These are phyloP conservation scores for Palythoa grandis DNA, from an alignment of 92 coral and sea anemone species.

Conservation along the genomic window DNA sequence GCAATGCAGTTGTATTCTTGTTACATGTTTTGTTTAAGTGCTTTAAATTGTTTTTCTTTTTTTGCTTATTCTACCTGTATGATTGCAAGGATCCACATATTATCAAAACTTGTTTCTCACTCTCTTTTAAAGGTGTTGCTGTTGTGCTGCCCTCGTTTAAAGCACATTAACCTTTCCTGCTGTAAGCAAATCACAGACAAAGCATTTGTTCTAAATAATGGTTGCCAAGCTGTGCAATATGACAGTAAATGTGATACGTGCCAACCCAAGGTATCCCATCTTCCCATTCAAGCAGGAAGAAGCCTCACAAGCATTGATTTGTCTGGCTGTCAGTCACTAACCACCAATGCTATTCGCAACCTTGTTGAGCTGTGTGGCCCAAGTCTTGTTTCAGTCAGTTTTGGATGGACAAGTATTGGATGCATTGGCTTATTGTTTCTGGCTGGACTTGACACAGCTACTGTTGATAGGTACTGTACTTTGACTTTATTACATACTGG, in stretches of 20 bases:
- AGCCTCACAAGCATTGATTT: constrained; percentile 76
- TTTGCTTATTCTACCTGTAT: too few relatives aligned
- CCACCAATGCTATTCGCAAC: constrained; percentile 61
- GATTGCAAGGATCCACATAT: too few relatives aligned
- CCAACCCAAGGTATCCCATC: constrained; percentile 33
- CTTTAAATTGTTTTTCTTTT: too few relatives aligned
- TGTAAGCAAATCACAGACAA: constrained; percentile 78
- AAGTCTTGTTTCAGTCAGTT: constrained; percentile 60
- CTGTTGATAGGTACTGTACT: constrained; percentile 48
- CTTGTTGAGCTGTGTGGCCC: constrained; percentile 75
- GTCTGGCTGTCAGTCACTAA: constrained; percentile 82
- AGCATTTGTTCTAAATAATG: constrained; percentile 57
- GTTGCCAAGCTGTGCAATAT: not conserved
- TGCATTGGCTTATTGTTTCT: constrained; percentile 71
- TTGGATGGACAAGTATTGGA: constrained; percentile 75
- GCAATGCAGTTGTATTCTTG: too few relatives aligned
- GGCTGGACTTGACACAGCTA: constrained; percentile 67
- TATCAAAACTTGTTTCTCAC: too few relatives aligned
- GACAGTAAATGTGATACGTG: not conserved
- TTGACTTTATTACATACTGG: too few relatives aligned
- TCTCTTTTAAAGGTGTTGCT: constrained; percentile 53
- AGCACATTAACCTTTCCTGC: constrained; percentile 82
- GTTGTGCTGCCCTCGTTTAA: constrained; percentile 77
- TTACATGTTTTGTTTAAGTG: too few relatives aligned
- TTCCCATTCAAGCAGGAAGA: constrained; percentile 53